These are phyloP conservation scores for Chrysolina haemoptera DNA, from an alignment of 2,888 invertebrate genomes.

Conservation along the genomic window DNA sequence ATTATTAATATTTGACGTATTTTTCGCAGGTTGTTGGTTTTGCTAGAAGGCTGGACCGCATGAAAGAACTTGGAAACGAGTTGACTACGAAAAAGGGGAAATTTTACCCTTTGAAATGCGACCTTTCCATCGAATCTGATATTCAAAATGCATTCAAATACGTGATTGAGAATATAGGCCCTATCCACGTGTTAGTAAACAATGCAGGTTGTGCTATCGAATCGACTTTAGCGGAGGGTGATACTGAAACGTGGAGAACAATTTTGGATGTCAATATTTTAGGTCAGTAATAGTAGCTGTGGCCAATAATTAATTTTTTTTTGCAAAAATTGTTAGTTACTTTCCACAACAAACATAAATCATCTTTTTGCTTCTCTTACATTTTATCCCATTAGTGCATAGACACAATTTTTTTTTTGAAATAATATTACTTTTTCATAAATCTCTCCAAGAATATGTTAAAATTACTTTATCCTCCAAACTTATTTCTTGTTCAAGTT, in stretches of 20 bases:
- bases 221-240: conserved; percentile 24
- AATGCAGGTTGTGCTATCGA: conserved; percentile 23
- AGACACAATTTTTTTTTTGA: no score
- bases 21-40: conserved; percentile 29
- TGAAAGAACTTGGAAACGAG: conserved; percentile 16
- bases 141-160: conserved; percentile 24
- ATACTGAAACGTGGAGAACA: conserved; percentile 20
- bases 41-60: conserved; percentile 28
- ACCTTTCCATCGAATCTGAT: conserved; percentile 25
- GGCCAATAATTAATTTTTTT: no score
- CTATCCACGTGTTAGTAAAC: conserved; percentile 29
- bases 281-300: conserved; percentile 4
- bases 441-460: no score
- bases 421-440: no score
- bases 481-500: no score
- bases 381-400: no score
- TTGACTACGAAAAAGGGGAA: conserved; percentile 17
- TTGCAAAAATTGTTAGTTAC: no score
- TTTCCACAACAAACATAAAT: no score
- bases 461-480: no score
- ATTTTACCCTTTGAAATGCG: conserved; percentile 32
- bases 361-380: no score
- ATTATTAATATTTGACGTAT: no score
- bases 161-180: conserved; percentile 25
- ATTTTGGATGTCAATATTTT: conserved; percentile 23